These are phyloP conservation scores for Cacatua alba DNA, from an alignment of 2,113 vertebrate genomes.

Conservation along the genomic window DNA sequence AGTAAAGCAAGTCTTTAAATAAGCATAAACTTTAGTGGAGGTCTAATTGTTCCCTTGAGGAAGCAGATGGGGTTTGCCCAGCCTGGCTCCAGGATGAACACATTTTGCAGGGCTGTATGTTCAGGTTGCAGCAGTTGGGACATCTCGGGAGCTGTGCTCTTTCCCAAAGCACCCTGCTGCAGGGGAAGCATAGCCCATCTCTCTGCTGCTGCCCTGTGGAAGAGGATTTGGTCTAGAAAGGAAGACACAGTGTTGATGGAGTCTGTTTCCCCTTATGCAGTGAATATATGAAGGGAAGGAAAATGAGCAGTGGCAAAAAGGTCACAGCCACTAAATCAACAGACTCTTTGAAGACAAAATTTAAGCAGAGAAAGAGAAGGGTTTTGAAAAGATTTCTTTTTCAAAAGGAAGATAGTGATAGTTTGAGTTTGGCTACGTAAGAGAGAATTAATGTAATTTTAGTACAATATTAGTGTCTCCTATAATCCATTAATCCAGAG, in stretches of 20 bases:
- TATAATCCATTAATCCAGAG: neutral
- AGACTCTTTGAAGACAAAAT: neutral
- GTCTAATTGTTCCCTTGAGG: neutral
- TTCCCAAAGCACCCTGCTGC: neutral
- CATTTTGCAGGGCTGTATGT: neutral
- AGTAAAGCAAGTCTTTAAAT: neutral
- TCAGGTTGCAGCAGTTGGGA: neutral
- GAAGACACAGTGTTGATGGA: accelerated
- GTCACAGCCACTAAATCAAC: neutral
- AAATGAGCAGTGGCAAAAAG: neutral
- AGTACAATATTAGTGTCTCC: neutral
- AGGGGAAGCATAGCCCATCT: accelerated
- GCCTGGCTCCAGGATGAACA: neutral
- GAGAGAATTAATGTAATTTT: neutral
- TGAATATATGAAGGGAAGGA: neutral
- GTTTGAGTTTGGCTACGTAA: neutral
- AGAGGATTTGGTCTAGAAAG: neutral
- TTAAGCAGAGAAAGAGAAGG: neutral
- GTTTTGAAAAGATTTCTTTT: neutral
- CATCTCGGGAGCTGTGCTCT: neutral
- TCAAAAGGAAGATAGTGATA: neutral
- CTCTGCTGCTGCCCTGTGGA: neutral
- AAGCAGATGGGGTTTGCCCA: neutral
- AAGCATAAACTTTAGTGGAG: neutral
- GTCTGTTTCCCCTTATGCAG: neutral